These are phyloP conservation scores for Oryzias woworae DNA, from an alignment of 2,113 vertebrate genomes.

Conservation along the genomic window DNA sequence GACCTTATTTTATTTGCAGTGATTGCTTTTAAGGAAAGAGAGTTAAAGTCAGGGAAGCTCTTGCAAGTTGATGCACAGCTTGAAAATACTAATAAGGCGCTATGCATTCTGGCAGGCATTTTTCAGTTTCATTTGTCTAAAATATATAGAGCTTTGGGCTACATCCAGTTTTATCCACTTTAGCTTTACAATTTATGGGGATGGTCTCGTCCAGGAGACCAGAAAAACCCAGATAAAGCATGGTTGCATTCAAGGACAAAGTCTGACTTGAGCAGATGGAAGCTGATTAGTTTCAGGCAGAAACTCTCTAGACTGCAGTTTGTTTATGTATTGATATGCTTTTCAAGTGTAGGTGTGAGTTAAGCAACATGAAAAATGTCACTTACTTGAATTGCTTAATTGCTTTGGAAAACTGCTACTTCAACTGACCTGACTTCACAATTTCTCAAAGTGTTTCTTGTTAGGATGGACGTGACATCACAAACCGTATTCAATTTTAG, in stretches of 20 bases:
- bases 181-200: conserved; percentile 41
- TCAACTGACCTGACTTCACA: conserved; percentile 9
- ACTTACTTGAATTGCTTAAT: background rate
- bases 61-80: conserved; percentile 23
- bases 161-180: conserved; percentile 68
- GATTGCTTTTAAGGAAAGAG: conserved; percentile 21
- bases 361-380: background rate
- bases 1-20: conserved; percentile 23
- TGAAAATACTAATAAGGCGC: conserved; percentile 30
- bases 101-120: conserved; percentile 39
- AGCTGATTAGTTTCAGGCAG: background rate
- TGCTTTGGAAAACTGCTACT: background rate
- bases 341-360: background rate
- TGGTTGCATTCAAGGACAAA: conserved; percentile 24
- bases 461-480: conserved; percentile 19
- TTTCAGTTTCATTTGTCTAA: conserved; percentile 62
- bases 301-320: background rate
- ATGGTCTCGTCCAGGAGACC: conserved; percentile 6
- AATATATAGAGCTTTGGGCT: conserved; percentile 46
- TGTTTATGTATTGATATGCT: no score
- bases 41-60: conserved; percentile 26
- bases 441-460: conserved; percentile 15
- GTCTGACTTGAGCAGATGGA: background rate
- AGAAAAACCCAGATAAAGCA: conserved; percentile 32
- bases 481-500: conserved; percentile 27